Conservation (phyloP, 2,797 vertebrate species). For the Harpagifer antarcticus region DNA sequence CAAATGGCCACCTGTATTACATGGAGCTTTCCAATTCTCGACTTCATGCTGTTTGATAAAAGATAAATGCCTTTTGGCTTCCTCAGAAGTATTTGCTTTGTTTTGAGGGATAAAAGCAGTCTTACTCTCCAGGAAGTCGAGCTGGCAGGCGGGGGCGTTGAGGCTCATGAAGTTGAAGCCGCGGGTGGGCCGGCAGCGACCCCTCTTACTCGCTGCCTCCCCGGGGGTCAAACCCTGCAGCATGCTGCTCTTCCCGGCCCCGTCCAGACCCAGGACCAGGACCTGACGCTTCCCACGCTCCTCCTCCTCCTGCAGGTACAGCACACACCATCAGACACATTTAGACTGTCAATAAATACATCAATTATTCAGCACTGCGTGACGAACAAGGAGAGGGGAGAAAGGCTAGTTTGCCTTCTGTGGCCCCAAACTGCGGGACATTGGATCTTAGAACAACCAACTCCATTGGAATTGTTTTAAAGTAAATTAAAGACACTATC, state of each 20-base stretch:
- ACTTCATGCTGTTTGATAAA: constrained; percentile 19
- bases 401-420: background rate
- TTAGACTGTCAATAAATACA: background rate
- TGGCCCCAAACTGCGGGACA: no score
- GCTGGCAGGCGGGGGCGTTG: constrained; percentile 82
- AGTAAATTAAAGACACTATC: no score
- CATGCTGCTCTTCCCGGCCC: constrained; percentile 93
- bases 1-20: constrained; percentile 12
- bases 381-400: background rate
- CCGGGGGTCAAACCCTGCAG: constrained; percentile 87
- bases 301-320: constrained; percentile 66
- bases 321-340: background rate
- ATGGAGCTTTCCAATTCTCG: background rate
- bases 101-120: constrained; percentile 9
- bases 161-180: constrained; percentile 93
- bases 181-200: constrained; percentile 85
- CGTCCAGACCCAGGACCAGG: constrained; percentile 92
- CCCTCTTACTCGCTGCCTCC: constrained; percentile 60
- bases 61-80: background rate
- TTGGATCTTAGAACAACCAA: no score
- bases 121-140: constrained; percentile 95
- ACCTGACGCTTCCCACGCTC: constrained; percentile 87
- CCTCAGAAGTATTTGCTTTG: constrained; percentile 6
- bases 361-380: background rate
- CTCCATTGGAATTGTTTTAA: no score